Evolutionary conservation across 2,888 invertebrate genomes (phyloP).

Genomic region (Agonum fuliginosum): DNA sequence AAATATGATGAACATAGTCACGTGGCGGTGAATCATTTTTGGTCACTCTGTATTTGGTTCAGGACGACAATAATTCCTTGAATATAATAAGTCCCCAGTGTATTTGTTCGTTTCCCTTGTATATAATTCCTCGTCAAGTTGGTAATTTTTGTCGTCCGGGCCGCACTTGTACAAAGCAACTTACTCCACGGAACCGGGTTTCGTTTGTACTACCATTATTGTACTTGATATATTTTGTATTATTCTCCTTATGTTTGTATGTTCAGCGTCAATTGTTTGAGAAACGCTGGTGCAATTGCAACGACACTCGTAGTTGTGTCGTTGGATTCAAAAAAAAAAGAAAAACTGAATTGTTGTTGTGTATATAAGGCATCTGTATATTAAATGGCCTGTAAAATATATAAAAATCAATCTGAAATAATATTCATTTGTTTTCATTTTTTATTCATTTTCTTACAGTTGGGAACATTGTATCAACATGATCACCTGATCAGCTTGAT

Average conservation of each 20-base stretch:
- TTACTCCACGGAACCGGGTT: slow-evolving; percentile 57
- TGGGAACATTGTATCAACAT: background rate
- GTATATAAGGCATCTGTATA: slow-evolving; percentile 68
- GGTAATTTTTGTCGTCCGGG: slow-evolving; percentile 35
- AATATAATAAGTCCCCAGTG: no score
- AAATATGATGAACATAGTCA: no score
- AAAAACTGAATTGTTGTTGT: slow-evolving; percentile 69
- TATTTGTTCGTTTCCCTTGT: slow-evolving; percentile 12
- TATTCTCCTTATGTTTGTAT: slow-evolving; percentile 52
- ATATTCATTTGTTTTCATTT: slow-evolving; percentile 59
- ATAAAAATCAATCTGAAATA: slow-evolving; percentile 61
- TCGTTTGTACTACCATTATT: slow-evolving; percentile 56
- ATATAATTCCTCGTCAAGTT: background rate
- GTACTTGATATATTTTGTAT: slow-evolving; percentile 59
- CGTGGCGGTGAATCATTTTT: no score
- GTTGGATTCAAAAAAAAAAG: slow-evolving; percentile 49
- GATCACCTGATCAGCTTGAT: background rate
- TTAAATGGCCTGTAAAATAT: slow-evolving; percentile 70
- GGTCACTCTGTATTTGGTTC: slow-evolving; percentile 9
- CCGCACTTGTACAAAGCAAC: slow-evolving; percentile 54
- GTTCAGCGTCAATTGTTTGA: slow-evolving; percentile 52
- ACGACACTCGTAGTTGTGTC: slow-evolving; percentile 51
- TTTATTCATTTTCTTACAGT: background rate
- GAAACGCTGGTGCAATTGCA: slow-evolving; percentile 51
- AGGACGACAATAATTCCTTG: slow-evolving; percentile 4